phyloP scores from a whole-genome alignment of 1,140 invertebrate genomes.

The Drosophila watanabei region DNA sequence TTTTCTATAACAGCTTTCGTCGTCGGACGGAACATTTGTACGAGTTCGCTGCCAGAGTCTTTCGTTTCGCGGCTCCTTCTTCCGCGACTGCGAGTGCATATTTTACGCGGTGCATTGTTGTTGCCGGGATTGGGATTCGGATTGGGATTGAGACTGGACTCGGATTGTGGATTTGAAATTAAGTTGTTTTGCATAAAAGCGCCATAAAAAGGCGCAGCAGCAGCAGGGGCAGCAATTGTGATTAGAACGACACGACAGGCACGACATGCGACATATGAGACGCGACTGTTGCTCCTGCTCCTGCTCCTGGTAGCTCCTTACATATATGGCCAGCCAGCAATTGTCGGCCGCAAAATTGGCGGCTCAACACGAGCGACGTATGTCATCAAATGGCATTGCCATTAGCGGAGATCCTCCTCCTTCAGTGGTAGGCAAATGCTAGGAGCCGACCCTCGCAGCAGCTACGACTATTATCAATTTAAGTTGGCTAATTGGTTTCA shows the following conservation, averaged over 20 bases:
- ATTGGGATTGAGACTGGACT: constrained; percentile 38
- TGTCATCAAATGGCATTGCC: constrained; percentile 80
- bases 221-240: constrained; percentile 68
- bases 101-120: constrained; percentile 75
- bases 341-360: constrained; percentile 71
- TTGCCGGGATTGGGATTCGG: constrained; percentile 27
- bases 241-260: constrained; percentile 83
- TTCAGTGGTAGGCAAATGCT: constrained; percentile 70
- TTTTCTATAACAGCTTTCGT: constrained; percentile 79
- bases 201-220: constrained; percentile 77
- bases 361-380: constrained; percentile 80
- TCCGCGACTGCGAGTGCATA: constrained; percentile 65
- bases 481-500: constrained; percentile 85
- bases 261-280: constrained; percentile 80
- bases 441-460: constrained; percentile 34
- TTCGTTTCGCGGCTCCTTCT: constrained; percentile 60
- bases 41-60: constrained; percentile 80
- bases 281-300: constrained; percentile 28
- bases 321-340: constrained; percentile 80
- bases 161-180: constrained; percentile 60
- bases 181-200: constrained; percentile 84
- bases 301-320: constrained; percentile 32
- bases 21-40: constrained; percentile 59
- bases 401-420: constrained; percentile 68
- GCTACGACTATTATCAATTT: constrained; percentile 82